These are phyloP conservation scores for Cichlasoma orientale DNA, from an alignment of 2,797 vertebrate genomes.

Conservation along the genomic window DNA sequence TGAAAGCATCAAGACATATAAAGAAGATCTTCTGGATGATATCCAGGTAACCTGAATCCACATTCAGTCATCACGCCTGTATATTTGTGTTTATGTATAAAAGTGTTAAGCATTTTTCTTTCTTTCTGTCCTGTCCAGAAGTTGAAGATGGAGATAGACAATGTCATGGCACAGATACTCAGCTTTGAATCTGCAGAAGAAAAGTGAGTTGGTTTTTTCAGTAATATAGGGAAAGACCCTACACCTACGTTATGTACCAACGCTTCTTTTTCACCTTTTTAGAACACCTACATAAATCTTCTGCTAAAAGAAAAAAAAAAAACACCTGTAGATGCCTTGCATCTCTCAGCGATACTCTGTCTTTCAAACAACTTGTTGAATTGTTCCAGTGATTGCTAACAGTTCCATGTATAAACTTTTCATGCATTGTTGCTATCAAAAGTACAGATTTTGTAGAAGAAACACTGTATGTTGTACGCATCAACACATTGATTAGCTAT, in stretches of 20 bases:
- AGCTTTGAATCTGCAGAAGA: slow-evolving; percentile 80
- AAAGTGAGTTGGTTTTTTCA: slow-evolving; percentile 58
- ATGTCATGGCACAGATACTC: slow-evolving; percentile 78
- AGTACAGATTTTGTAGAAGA: no score
- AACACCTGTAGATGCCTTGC: background rate
- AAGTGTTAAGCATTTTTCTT: background rate
- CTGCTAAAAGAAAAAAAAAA: background rate
- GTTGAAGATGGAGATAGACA: slow-evolving; percentile 80
- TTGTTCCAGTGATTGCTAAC: background rate
- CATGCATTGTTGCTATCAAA: no score
- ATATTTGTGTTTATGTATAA: background rate
- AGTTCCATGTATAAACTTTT: background rate
- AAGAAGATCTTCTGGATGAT: slow-evolving; percentile 78
- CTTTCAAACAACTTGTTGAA: background rate
- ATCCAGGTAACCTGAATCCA: slow-evolving; percentile 68
- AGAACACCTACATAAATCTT: background rate
- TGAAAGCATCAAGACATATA: slow-evolving; percentile 77
- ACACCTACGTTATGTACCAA: background rate
- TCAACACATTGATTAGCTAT: background rate
- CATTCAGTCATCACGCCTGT: background rate
- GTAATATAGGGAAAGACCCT: background rate
- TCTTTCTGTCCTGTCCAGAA: slow-evolving; percentile 56
- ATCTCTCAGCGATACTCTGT: slow-evolving; percentile 2
- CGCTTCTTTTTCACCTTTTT: rapidly evolving
- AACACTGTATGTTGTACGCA: no score